Evolutionary conservation across 2,113 vertebrate species (phyloP).

Genomic region (Phyllostomus hastatus): DNA sequence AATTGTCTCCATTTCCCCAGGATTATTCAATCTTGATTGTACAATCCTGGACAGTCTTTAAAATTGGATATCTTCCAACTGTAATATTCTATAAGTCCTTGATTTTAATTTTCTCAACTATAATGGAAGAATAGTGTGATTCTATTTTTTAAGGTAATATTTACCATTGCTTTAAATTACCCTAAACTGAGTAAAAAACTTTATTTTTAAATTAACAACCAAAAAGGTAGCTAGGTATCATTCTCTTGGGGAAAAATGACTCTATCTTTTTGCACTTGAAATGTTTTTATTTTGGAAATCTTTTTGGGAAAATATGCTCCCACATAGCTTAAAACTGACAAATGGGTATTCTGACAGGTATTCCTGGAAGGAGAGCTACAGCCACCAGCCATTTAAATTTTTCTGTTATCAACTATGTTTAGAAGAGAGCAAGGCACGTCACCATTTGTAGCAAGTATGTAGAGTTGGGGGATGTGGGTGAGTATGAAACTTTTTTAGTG

Average conservation of each 20-base stretch:
- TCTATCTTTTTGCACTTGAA: conserved; percentile 2
- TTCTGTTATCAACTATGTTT: background rate
- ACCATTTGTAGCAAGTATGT: background rate
- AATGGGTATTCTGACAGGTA: conserved; percentile 26
- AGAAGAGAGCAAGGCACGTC: background rate
- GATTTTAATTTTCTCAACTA: conserved; percentile 34
- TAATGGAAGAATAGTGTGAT: background rate
- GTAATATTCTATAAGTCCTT: background rate
- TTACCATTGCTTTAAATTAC: background rate
- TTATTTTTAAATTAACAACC: background rate
- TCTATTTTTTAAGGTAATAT: background rate
- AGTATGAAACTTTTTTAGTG: background rate
- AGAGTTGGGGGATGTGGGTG: background rate
- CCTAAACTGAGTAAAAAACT: background rate
- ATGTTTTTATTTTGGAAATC: background rate
- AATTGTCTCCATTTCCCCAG: background rate
- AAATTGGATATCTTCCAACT: background rate
- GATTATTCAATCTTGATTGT: background rate
- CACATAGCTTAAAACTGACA: background rate
- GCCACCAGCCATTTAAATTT: background rate
- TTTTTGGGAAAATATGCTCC: conserved; percentile 30
- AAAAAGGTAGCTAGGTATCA: background rate
- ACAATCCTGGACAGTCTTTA: background rate
- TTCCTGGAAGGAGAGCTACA: background rate
- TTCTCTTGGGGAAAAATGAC: background rate